These are phyloP conservation scores for Gallinago media DNA, from an alignment of 2,113 vertebrate genomes.

Conservation along the genomic window DNA sequence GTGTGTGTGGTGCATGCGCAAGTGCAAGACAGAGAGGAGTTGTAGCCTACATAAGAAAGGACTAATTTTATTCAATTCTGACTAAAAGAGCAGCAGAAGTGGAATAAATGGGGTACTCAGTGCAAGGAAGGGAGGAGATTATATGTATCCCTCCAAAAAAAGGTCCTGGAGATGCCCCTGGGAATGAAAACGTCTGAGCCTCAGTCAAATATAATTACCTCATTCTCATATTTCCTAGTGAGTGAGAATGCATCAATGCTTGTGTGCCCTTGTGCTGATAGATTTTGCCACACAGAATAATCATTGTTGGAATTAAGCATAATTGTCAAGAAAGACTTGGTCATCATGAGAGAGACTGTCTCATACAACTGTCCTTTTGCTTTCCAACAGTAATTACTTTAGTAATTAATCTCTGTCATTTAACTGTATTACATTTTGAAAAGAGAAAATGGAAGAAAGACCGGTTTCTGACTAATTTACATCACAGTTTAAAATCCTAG, in stretches of 20 bases:
- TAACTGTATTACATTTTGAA: slow-evolving; percentile 84
- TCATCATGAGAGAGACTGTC: slow-evolving; percentile 76
- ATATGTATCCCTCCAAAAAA: background rate
- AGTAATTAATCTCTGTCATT: slow-evolving; percentile 88
- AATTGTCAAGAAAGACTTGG: slow-evolving; percentile 82
- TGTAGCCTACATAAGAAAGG: background rate
- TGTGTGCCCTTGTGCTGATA: slow-evolving; percentile 70
- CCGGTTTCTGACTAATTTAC: slow-evolving; percentile 82
- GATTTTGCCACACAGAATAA: slow-evolving; percentile 74
- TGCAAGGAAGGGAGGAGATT: background rate
- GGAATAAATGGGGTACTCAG: background rate
- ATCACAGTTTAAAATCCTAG: slow-evolving; percentile 81
- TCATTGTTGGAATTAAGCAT: slow-evolving; percentile 76
- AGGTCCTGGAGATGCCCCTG: background rate
- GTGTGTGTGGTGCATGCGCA: background rate
- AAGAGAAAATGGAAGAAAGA: slow-evolving; percentile 85
- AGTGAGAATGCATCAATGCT: slow-evolving; percentile 48
- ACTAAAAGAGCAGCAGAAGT: background rate
- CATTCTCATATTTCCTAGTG: slow-evolving; percentile 51
- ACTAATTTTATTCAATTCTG: slow-evolving; percentile 31
- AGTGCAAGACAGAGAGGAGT: background rate
- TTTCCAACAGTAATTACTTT: slow-evolving; percentile 83
- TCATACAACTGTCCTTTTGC: slow-evolving; percentile 80
- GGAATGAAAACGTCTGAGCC: background rate
- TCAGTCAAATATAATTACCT: slow-evolving; percentile 62